Percentiles rank a stretch among this genome's conserved stretches.
These are phyloP conservation scores for Cristatella mucedo DNA, from an alignment of 2,888 invertebrate genomes.

Conservation along the genomic window DNA sequence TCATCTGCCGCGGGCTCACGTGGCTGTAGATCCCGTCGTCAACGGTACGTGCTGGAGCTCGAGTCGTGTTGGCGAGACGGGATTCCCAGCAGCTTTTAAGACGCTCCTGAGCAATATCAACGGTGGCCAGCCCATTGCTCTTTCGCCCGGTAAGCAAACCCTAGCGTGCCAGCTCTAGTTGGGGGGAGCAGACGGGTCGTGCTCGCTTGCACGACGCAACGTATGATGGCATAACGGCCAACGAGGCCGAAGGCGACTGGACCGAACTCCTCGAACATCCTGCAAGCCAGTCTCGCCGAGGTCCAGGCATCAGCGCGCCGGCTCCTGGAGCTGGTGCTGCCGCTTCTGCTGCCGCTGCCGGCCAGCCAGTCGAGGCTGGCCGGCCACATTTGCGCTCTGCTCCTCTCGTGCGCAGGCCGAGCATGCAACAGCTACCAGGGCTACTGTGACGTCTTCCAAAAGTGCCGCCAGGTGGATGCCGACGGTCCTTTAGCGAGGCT, in stretches of 20 bases:
- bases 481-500: constrained; percentile 90
- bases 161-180: background rate
- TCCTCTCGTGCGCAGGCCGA: constrained; percentile 45
- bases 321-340: constrained; percentile 3
- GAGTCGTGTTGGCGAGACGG: background rate
- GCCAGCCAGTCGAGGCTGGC: no score
- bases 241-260: no score
- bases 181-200: constrained; percentile 2
- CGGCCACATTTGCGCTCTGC: no score
- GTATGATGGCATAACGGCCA: no score
- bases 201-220: no score
- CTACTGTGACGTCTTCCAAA: constrained; percentile 97
- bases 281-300: no score
- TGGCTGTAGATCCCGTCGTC: background rate
- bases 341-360: background rate
- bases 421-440: constrained; percentile 96
- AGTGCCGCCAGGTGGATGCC: constrained; percentile 93
- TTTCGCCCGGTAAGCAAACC: constrained; percentile 18
- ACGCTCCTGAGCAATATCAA: constrained; percentile 14
- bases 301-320: no score
- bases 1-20: no score
- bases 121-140: constrained; percentile 15
- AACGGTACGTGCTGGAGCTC: background rate
- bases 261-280: no score
- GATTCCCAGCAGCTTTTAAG: constrained; percentile 12